These are phyloP conservation scores for Chlorops oryzae DNA, from an alignment of 1,140 invertebrate genomes.

Conservation along the genomic window DNA sequence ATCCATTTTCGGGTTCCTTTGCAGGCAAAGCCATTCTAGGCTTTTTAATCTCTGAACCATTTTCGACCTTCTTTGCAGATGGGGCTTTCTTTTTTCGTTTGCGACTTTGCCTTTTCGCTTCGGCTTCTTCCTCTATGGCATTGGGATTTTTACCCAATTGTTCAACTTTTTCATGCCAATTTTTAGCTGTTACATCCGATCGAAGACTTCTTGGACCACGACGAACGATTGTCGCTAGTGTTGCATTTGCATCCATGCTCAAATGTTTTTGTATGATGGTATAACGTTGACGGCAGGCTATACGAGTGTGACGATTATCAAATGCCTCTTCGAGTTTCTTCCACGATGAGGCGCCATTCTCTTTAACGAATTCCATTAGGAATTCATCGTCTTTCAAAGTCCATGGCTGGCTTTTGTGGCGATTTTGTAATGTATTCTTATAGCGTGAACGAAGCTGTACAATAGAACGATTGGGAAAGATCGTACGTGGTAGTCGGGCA, in stretches of 20 bases:
- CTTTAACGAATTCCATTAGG: slow-evolving; percentile 43
- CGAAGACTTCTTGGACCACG: slow-evolving; percentile 13
- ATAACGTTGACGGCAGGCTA: slow-evolving; percentile 50
- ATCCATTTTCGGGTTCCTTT: too few species aligned
- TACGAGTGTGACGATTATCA: slow-evolving; percentile 47
- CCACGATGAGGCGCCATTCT: slow-evolving; percentile 47
- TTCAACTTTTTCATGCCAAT: slow-evolving; percentile 34
- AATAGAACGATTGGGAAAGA: slow-evolving; percentile 52
- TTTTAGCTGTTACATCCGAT: slow-evolving; percentile 25
- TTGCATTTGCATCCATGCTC: slow-evolving; percentile 34
- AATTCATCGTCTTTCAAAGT: slow-evolving; percentile 47
- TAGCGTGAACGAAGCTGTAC: slow-evolving; percentile 54
- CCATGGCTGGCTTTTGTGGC: slow-evolving; percentile 47
- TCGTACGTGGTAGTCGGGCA: slow-evolving; percentile 46
- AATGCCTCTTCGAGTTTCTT: slow-evolving; percentile 45
- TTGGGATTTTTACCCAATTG: slow-evolving; percentile 24
- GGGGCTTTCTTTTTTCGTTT: too few species aligned
- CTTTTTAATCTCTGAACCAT: too few species aligned
- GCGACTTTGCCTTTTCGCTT: too few species aligned
- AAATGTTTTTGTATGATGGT: slow-evolving; percentile 43
- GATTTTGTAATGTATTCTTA: slow-evolving; percentile 44
- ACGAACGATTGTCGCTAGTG: slow-evolving; percentile 36
- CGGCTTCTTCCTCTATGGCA: too few species aligned
- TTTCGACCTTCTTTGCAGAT: too few species aligned
- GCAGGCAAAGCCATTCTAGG: too few species aligned